Percentiles rank a stretch among this genome's conserved stretches.
Evolutionary conservation across 2,888 invertebrate genomes (phyloP).

Genomic region (Lithosia quadra): DNA sequence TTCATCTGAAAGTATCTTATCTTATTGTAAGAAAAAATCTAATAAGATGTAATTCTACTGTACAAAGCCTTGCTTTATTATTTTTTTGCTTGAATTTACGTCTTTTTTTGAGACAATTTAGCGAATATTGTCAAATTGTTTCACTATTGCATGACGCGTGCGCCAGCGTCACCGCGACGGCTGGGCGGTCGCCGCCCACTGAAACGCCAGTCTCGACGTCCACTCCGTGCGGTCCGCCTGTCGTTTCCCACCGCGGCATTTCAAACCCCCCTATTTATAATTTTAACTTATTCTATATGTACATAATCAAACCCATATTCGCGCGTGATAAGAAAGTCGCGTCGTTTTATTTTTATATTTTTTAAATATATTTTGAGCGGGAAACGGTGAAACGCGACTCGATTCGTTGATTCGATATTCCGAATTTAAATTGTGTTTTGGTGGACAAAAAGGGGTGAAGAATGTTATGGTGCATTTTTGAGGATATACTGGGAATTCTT

Average conservation of each 20-base stretch:
- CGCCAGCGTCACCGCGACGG: constrained; percentile 60
- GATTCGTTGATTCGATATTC: constrained; percentile 61
- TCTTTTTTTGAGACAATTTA: not conserved
- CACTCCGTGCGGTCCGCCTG: constrained; percentile 87
- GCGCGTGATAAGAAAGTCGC: constrained; percentile 54
- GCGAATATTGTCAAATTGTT: constrained; percentile 47
- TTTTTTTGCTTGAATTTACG: not conserved
- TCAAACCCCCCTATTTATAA: constrained; percentile 51
- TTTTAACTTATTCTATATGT: constrained; percentile 35
- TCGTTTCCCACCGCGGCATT: constrained; percentile 70
- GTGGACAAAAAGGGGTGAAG: constrained; percentile 63
- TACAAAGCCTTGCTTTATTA: not conserved
- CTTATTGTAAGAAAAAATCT: too few species aligned
- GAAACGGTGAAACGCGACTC: constrained; percentile 70
- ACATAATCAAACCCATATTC: constrained; percentile 49
- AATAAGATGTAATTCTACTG: too few species aligned
- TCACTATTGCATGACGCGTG: constrained; percentile 74
- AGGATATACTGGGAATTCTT: constrained; percentile 73
- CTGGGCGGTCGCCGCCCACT: constrained; percentile 82
- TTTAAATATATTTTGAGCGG: constrained; percentile 57
- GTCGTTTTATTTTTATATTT: constrained; percentile 51
- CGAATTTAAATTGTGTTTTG: constrained; percentile 70
- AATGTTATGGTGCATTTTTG: constrained; percentile 63
- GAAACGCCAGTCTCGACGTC: constrained; percentile 85
- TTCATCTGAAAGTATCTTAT: too few species aligned